Conservation (phyloP, 2,888 invertebrate genomes). For the Empis livida region DNA sequence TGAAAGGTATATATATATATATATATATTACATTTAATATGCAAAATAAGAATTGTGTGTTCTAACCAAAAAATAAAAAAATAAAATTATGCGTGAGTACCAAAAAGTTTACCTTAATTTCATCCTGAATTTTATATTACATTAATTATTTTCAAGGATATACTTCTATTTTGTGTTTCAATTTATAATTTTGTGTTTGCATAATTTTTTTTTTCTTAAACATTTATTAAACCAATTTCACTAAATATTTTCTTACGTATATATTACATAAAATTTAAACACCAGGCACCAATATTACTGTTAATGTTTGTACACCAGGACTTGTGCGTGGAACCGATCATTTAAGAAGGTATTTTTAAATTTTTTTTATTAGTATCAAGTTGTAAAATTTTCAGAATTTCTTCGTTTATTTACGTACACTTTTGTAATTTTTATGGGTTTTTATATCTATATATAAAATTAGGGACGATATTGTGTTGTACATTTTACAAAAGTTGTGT, state of each 20-base stretch:
- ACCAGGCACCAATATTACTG: conserved; percentile 49
- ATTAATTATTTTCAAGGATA: too few species aligned
- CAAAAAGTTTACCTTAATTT: too few species aligned
- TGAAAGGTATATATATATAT: conserved; percentile 39
- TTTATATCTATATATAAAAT: too few species aligned
- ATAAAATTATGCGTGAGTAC: too few species aligned
- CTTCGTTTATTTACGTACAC: too few species aligned
- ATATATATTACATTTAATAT: neutral
- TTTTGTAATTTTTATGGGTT: too few species aligned
- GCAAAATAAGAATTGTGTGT: neutral
- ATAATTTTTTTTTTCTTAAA: neutral
- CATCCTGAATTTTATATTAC: too few species aligned
- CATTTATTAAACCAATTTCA: neutral
- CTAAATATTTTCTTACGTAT: neutral
- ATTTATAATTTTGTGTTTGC: neutral
- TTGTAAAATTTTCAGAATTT: too few species aligned
- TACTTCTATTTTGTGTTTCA: neutral
- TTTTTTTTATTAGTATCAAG: neutral
- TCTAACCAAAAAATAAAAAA: too few species aligned
- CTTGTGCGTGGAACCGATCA: conserved; percentile 50
- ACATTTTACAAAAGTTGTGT: too few species aligned
- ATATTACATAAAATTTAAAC: neutral
- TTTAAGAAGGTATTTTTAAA: conserved; percentile 38
- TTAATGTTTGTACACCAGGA: conserved; percentile 59
- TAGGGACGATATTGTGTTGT: too few species aligned